Evolutionary conservation across 2,113 vertebrate genomes (phyloP).

Genomic region (Pangasianodon hypophthalmus): DNA sequence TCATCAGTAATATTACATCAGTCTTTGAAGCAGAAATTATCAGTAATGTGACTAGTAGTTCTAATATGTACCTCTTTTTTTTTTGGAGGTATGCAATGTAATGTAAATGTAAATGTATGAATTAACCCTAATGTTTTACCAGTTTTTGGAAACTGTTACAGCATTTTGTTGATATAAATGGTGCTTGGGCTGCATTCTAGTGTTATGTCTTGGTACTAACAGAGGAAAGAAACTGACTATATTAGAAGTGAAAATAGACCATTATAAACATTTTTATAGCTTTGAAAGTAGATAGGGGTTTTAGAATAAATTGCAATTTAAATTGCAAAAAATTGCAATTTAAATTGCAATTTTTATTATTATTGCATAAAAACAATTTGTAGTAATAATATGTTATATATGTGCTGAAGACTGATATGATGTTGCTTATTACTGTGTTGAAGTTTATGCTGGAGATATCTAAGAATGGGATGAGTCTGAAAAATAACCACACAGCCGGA

Average conservation of each 20-base stretch:
- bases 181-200: neutral
- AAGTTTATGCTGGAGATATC: conserved; percentile 76
- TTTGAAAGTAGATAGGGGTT: neutral
- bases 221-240: neutral
- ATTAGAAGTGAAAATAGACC: neutral
- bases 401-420: neutral
- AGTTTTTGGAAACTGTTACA: neutral
- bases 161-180: neutral
- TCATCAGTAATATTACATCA: neutral
- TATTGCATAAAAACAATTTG: neutral
- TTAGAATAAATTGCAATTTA: neutral
- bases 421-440: conserved; percentile 20
- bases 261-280: neutral
- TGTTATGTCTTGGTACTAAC: neutral
- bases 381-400: neutral
- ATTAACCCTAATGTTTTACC: neutral
- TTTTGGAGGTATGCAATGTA: neutral
- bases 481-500: conserved; percentile 76
- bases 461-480: conserved; percentile 76
- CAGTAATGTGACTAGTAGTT: neutral
- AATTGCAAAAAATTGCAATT: neutral
- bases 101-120: neutral
- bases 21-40: neutral
- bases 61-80: neutral
- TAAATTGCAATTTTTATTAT: neutral